Percentiles rank a stretch among this genome's conserved stretches.
Evolutionary conservation across 2,113 vertebrate species (phyloP).

Genomic region (Carollia perspicillata): DNA sequence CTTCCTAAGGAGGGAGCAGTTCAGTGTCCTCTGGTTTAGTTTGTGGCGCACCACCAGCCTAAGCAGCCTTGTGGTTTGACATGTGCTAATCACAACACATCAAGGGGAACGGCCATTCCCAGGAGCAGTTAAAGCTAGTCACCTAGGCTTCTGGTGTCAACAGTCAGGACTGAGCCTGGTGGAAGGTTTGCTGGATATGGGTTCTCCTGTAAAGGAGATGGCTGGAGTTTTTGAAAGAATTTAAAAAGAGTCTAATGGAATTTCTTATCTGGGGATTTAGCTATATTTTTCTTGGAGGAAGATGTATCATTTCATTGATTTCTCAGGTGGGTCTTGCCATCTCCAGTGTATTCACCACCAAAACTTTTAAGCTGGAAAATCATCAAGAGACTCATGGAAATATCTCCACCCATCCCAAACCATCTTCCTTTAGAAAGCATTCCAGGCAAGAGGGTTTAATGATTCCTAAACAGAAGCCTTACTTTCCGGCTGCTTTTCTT

Average conservation of each 20-base stretch:
- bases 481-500: neutral
- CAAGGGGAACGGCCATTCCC: neutral
- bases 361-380: neutral
- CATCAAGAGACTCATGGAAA: neutral
- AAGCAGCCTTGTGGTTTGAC: neutral
- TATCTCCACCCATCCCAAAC: neutral
- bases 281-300: neutral
- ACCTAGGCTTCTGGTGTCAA: neutral
- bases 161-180: neutral
- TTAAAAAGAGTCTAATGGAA: neutral
- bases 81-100: neutral
- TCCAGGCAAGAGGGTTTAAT: neutral
- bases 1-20: neutral
- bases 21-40: neutral
- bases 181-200: neutral
- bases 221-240: neutral
- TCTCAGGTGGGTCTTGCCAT: neutral
- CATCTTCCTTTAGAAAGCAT: neutral
- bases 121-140: neutral
- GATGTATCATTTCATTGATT: neutral
- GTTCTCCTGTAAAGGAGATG: neutral
- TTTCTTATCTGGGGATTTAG: neutral
- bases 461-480: neutral
- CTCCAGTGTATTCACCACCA: neutral
- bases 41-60: neutral